Evolutionary conservation across 2,797 vertebrate species (phyloP), one percentile per base, ranked within the genome.

Genomic region (Hemibagrus guttatus): DNA sequence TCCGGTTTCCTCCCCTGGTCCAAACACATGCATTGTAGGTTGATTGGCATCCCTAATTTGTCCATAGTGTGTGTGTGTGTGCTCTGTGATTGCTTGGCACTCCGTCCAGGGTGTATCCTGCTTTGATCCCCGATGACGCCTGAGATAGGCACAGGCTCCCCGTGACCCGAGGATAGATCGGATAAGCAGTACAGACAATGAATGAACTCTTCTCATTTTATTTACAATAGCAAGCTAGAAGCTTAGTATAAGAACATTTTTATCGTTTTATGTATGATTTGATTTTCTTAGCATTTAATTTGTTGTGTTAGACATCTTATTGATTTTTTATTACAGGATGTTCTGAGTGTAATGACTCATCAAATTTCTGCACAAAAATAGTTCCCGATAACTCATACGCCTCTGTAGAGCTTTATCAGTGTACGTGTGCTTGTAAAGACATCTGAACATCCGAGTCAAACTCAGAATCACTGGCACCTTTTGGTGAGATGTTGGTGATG

Each of bases 321-420:
- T 81, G 78, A 80, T 58, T 42, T 61, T 80, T 58, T 23, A 79
- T 79, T 79, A 23, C 21, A 42, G 26, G 35, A 63, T 80, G 56
- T 63, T 46, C 59, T 81, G 59, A 17, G 79, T 1, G 13, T 46
- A 61, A 63, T 81, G 23, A 81, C 21, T n/a, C 79, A n/a, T 46
- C 58, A 63, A 46, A 46, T n/a, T 21, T 61, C 21, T 12, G 13
- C 39, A 63, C 23, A 63, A 63, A 46, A 63, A 81, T n/a, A 80
- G 76, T 39, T 31, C 56, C 31, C 7, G 21, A 28, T 61, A 35
- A 63, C 23, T 81, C 58, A 46, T 61, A 63, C n/a, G 13, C 58
- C 58, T 78, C 75, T 63, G 79, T n/a, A 81, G 23, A 42, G 79
- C 35, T 46, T 23, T 16, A 46, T 63, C 26, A 46, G 79, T 81